Percentiles rank a stretch among this genome's conserved stretches.
Conservation (phyloP, 2,888 invertebrate species). For the Eilema caniola region DNA sequence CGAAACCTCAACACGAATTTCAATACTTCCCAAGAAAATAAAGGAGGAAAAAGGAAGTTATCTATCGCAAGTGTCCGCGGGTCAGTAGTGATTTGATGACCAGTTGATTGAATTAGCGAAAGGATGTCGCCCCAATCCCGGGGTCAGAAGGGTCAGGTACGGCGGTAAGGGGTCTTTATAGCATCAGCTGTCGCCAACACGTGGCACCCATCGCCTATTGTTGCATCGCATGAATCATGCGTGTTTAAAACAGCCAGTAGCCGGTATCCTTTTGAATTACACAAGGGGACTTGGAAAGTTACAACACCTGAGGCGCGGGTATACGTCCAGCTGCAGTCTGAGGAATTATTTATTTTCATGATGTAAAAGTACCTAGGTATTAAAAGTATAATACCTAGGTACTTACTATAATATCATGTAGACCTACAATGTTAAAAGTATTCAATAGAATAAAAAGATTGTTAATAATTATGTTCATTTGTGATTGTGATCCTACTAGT, state of each 20-base stretch:
- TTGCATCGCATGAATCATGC: slow-evolving; percentile 61
- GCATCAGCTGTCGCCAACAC: slow-evolving; percentile 70
- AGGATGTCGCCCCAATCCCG: slow-evolving; percentile 62
- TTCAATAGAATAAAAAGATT: too few species aligned
- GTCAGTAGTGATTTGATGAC: slow-evolving; percentile 60
- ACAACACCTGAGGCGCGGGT: background rate
- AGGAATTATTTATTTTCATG: too few species aligned
- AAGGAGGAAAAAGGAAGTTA: slow-evolving; percentile 49
- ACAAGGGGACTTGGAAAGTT: slow-evolving; percentile 8
- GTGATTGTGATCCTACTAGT: too few species aligned
- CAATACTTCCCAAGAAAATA: background rate
- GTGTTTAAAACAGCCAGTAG: slow-evolving; percentile 32
- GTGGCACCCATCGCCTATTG: slow-evolving; percentile 53
- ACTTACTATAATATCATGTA: too few species aligned
- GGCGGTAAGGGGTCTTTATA: slow-evolving; percentile 68
- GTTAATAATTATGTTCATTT: too few species aligned
- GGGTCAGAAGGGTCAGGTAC: slow-evolving; percentile 64
- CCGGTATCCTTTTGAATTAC: slow-evolving; percentile 15
- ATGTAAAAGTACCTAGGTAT: too few species aligned
- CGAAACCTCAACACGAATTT: background rate
- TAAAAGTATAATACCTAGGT: too few species aligned
- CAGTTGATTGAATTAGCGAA: slow-evolving; percentile 77
- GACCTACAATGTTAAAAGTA: too few species aligned
- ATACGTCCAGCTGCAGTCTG: background rate
- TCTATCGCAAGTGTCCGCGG: slow-evolving; percentile 46